Evolutionary conservation across 2,888 invertebrate genomes (phyloP).

Genomic region (Globia sparganii): DNA sequence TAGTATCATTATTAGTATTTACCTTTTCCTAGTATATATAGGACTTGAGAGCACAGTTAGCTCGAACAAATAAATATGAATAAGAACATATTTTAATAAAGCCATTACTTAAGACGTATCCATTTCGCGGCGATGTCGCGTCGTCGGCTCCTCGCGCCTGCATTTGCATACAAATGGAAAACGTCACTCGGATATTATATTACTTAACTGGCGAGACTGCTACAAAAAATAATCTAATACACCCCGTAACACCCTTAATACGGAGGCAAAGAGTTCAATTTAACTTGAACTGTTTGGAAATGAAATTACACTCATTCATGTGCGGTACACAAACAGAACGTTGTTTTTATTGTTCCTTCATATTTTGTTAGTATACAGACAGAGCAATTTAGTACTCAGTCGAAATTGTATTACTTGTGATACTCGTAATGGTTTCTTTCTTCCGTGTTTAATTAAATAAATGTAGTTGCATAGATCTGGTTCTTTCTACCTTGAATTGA

Average conservation of each 20-base stretch:
- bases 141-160: conserved; percentile 59
- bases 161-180: conserved; percentile 88
- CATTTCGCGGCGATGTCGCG: conserved; percentile 62
- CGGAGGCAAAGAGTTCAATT: conserved; percentile 59
- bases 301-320: conserved; percentile 60
- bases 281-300: conserved; percentile 34
- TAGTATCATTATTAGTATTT: too few species aligned
- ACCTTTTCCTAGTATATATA: too few species aligned
- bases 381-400: conserved; percentile 61
- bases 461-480: not conserved
- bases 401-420: conserved; percentile 43
- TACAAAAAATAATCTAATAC: conserved; percentile 68
- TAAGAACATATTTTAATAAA: conserved; percentile 65
- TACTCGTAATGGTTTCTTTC: conserved; percentile 15
- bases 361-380: conserved; percentile 65
- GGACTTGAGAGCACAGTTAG: not conserved
- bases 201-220: conserved; percentile 72
- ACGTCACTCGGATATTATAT: conserved; percentile 82
- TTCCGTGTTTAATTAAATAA: conserved; percentile 26
- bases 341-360: conserved; percentile 69
- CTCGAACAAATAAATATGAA: conserved; percentile 54
- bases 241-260: conserved; percentile 45
- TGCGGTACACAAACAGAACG: conserved; percentile 56
- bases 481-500: not conserved
- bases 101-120: conserved; percentile 71